Conservation (phyloP, 2,888 invertebrate genomes). For the Leptinotarsa tumamoca region DNA sequence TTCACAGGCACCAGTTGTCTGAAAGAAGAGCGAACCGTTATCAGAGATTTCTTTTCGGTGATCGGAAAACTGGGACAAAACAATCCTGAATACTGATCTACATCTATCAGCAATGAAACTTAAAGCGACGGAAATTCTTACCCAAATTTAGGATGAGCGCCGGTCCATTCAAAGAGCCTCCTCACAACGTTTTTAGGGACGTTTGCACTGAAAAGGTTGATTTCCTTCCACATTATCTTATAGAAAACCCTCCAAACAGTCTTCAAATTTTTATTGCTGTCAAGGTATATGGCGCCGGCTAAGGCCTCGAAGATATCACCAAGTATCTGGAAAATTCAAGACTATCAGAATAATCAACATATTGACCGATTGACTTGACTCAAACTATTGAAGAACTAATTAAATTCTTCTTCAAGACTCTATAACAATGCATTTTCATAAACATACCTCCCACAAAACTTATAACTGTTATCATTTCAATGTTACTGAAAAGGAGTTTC, state of each 20-base stretch:
- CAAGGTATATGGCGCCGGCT: conserved; percentile 91
- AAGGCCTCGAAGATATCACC: conserved; percentile 95
- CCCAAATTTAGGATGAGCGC: conserved; percentile 81
- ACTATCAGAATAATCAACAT: background rate
- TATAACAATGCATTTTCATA: too few relatives aligned
- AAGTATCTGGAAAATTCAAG: conserved; percentile 69
- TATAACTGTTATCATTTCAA: too few relatives aligned
- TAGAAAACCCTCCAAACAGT: conserved; percentile 87
- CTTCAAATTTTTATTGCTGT: conserved; percentile 79
- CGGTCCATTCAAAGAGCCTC: conserved; percentile 84
- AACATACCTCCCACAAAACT: too few relatives aligned
- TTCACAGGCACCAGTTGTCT: conserved; percentile 27
- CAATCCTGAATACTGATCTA: background rate
- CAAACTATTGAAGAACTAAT: too few relatives aligned
- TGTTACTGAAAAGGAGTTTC: too few relatives aligned
- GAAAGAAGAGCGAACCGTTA: conserved; percentile 14
- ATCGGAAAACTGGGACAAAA: background rate
- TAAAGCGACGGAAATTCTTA: conserved; percentile 64
- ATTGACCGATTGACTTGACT: too few relatives aligned
- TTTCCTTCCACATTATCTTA: conserved; percentile 86
- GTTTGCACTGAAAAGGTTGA: conserved; percentile 82
- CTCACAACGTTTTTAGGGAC: conserved; percentile 94
- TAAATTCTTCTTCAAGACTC: too few relatives aligned
- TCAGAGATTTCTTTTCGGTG: background rate
- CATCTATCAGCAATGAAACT: too few relatives aligned